These are phyloP conservation scores for Aphaenogaster ashmeadi DNA, from an alignment of 1,140 invertebrate genomes.

Conservation along the genomic window DNA sequence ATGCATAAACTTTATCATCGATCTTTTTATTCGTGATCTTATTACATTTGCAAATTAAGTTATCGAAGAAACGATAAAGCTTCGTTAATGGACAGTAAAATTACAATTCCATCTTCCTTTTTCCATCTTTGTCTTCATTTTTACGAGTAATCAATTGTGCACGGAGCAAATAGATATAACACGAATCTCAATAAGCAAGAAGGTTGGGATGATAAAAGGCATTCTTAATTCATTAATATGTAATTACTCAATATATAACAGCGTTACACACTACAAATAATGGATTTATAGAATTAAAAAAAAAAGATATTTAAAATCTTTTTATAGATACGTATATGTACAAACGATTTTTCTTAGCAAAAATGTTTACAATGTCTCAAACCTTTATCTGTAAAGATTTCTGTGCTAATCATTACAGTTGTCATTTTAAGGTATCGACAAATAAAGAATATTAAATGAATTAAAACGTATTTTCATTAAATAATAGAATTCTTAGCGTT, in stretches of 20 bases:
- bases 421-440: neutral
- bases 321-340: neutral
- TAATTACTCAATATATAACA: neutral
- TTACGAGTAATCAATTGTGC: conserved; percentile 17
- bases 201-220: neutral
- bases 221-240: neutral
- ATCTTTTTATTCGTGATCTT: neutral
- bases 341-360: neutral
- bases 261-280: neutral
- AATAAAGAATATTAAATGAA: neutral
- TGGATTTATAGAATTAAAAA: neutral
- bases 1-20: neutral
- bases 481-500: neutral
- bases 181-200: neutral
- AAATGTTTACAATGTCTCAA: neutral
- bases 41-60: conserved; percentile 17
- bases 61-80: conserved; percentile 31
- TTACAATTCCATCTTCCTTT: conserved; percentile 12
- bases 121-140: neutral
- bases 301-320: neutral
- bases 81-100: conserved; percentile 15
- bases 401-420: neutral
- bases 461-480: neutral
- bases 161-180: conserved; percentile 1
- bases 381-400: neutral